phyloP scores from a whole-genome alignment of 2,888 invertebrate genomes.

The Diaprepes abbreviatus region DNA sequence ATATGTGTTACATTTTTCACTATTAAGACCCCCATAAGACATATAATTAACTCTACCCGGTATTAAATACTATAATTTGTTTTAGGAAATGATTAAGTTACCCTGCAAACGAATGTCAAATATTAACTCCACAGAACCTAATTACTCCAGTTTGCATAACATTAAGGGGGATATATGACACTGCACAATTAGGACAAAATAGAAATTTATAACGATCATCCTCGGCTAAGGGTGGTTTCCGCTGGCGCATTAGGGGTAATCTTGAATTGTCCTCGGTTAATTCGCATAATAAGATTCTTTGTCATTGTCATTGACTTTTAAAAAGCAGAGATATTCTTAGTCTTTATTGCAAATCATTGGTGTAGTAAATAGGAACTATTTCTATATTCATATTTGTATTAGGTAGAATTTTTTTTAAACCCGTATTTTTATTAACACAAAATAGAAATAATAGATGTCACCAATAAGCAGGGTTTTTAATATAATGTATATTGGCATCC shows the following conservation, averaged over 20 bases:
- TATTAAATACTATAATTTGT: no score
- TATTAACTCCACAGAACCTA: conserved; percentile 18
- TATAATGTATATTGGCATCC: no score
- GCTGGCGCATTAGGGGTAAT: conserved; percentile 40
- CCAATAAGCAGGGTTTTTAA: no score
- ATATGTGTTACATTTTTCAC: no score
- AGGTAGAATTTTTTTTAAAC: no score
- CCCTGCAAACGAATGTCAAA: conserved; percentile 10
- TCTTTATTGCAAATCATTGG: conserved; percentile 41
- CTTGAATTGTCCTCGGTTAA: conserved; percentile 60
- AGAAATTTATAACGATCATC: conserved; percentile 40
- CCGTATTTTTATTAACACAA: no score
- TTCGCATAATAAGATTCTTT: conserved; percentile 64
- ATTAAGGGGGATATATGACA: conserved; percentile 24
- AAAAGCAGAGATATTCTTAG: conserved; percentile 60
- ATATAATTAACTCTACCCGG: no score
- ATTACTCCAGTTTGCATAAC: conserved; percentile 31
- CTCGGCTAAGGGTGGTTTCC: conserved; percentile 29
- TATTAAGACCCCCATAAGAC: no score
- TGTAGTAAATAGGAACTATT: no score
- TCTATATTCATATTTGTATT: no score
- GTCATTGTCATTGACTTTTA: conserved; percentile 61
- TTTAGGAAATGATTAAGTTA: not conserved
- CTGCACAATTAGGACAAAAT: conserved; percentile 34
- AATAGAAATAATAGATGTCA: no score